These are phyloP conservation scores for Hyles euphorbiae DNA, from an alignment of 1,140 invertebrate genomes.

Conservation along the genomic window DNA sequence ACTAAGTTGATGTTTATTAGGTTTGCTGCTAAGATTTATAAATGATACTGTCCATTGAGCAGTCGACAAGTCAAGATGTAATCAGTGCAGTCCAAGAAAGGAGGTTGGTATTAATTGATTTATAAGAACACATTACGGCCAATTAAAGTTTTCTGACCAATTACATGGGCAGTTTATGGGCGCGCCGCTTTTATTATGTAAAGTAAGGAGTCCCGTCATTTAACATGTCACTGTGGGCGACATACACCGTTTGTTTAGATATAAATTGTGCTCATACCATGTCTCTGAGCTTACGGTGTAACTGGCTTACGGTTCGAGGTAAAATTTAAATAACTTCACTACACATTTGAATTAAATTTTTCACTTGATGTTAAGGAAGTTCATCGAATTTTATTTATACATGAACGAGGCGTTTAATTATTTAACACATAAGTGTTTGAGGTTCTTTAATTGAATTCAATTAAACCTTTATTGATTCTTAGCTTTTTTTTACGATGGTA, in stretches of 20 bases:
- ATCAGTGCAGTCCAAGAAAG: constrained; percentile 33
- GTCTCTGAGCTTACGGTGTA: neutral
- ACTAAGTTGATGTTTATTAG: constrained; percentile 20
- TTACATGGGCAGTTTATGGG: constrained; percentile 29
- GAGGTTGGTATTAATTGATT: constrained; percentile 39
- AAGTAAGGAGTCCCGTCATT: constrained; percentile 25
- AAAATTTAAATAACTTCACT: too few relatives aligned
- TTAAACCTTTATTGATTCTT: too few relatives aligned
- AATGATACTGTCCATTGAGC: constrained; percentile 25
- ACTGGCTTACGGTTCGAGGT: too few relatives aligned
- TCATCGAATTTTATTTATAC: too few relatives aligned
- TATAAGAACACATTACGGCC: constrained; percentile 37
- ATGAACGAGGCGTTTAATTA: too few relatives aligned
- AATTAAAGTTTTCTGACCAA: constrained; percentile 40
- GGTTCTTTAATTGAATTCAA: too few relatives aligned
- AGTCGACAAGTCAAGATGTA: constrained; percentile 23
- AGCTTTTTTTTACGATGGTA: too few relatives aligned
- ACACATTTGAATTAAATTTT: too few relatives aligned
- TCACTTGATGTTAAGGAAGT: too few relatives aligned
- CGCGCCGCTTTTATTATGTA: constrained; percentile 25
- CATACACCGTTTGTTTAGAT: constrained; percentile 1
- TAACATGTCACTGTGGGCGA: constrained; percentile 21
- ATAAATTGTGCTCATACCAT: too few relatives aligned
- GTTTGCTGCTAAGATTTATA: constrained; percentile 28
- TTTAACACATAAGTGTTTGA: too few relatives aligned